Evolutionary conservation across 2,113 vertebrate genomes (phyloP), one percentile per base, ranked within the genome.

Genomic region (Mustelus asterias): DNA sequence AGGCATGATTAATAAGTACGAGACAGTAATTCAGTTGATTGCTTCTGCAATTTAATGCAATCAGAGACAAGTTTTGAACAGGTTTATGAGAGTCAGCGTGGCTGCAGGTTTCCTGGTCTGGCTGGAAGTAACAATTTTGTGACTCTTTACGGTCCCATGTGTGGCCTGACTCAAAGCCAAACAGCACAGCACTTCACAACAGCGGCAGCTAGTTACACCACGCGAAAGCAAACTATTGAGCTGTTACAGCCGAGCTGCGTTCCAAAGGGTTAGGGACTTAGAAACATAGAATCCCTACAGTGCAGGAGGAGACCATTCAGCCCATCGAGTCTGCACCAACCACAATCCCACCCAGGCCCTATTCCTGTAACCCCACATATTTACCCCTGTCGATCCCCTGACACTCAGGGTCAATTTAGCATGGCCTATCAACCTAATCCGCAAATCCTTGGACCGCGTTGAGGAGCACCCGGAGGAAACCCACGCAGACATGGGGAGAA

Each of bases 21-120:
- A 67, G 90, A 41, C 33, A 41, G n/a, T 93, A 93, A 93, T 93
- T 93, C 90, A 93, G n/a, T 37, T 41, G 18, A 69, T 10, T 94
- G 92, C 60, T 67, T 20, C 63, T 89, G 48, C 37, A 94, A 67
- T 94, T 94, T 29, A 9, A 69, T 94, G 14, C 0, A 69, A 69
- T 94, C 92, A 69, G 7, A 69, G 9, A 41, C 63, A 24, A 22
- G 10, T 6, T 69, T 65, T 41, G 37, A 94, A 69, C 14, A 22
- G 20, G 5, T 94, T 60, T 69, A 94, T 24, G 9, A 41, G n/a
- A 63, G 44, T 65, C 20, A 94, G n/a, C n/a, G 41, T 26, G n/a
- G 29, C 18, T 63, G 69, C 63, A 18, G 3, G 78, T 94, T 94
- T 69, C 16, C 92, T 41, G 16, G 78, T 41, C 78, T 2, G 18